A percentile compares a stretch with the other conserved stretches of the same genome.
phyloP scores from a whole-genome alignment of 2,888 invertebrate species.

The Balanococcus diminutus region DNA sequence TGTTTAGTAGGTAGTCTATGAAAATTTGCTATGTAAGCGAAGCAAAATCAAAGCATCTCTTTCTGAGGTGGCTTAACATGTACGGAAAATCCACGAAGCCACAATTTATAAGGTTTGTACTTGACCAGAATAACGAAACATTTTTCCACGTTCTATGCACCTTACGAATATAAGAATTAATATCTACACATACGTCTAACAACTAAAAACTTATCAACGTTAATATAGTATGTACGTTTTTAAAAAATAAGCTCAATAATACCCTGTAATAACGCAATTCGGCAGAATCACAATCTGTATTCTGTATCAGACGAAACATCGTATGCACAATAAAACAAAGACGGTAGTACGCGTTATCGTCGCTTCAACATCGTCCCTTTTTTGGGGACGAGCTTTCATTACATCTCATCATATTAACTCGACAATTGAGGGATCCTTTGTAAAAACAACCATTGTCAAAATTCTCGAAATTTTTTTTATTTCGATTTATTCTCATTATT shows the following conservation, averaged over 20 bases:
- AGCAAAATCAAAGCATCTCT: neutral
- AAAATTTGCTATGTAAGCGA: neutral
- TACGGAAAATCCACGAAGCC: neutral
- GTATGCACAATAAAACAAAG: neutral
- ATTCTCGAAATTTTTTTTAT: too few relatives aligned
- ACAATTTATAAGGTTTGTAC: constrained; percentile 45
- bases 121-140: constrained; percentile 45
- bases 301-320: neutral
- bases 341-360: neutral
- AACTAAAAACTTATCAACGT: constrained; percentile 32
- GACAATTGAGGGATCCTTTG: too few relatives aligned
- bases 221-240: constrained; percentile 27
- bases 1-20: neutral
- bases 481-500: too few relatives aligned
- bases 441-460: neutral
- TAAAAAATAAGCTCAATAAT: constrained; percentile 54
- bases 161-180: neutral
- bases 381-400: neutral
- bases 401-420: neutral
- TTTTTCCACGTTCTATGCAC: constrained; percentile 3
- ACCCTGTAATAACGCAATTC: constrained; percentile 52
- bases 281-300: constrained; percentile 50
- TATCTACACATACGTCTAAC: neutral
- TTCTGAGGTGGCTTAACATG: neutral
- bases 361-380: neutral